Conservation (phyloP, 2,888 invertebrate species). For the Sphinx pinastri region DNA sequence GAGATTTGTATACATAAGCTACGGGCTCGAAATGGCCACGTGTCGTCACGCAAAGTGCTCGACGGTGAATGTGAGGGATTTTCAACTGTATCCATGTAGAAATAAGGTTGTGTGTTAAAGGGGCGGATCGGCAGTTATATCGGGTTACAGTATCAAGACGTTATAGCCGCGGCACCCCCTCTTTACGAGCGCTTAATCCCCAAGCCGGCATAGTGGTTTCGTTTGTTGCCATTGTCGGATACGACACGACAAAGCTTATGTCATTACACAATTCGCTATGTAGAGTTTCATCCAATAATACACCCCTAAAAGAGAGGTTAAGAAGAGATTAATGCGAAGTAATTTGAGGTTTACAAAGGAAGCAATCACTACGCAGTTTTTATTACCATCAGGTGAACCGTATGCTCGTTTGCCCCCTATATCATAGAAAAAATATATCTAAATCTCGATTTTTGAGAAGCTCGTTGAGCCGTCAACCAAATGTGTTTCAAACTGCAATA, state of each 20-base stretch:
- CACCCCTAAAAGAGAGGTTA: too few relatives aligned
- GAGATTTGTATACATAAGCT: background rate
- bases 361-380: too few relatives aligned
- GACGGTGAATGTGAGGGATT: background rate
- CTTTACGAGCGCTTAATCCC: conserved; percentile 80
- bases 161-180: conserved; percentile 71
- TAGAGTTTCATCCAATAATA: background rate
- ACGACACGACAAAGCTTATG: background rate
- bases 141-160: conserved; percentile 70
- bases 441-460: too few relatives aligned
- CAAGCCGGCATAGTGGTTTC: conserved; percentile 48
- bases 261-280: background rate
- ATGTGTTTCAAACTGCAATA: too few relatives aligned
- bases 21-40: conserved; percentile 3
- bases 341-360: too few relatives aligned
- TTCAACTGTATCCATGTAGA: background rate
- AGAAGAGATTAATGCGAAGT: too few relatives aligned
- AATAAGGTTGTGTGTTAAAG: background rate
- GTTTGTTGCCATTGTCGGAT: conserved; percentile 43
- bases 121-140: conserved; percentile 37
- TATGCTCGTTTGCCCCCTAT: too few relatives aligned
- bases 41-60: conserved; percentile 12
- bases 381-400: too few relatives aligned
- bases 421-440: too few relatives aligned
- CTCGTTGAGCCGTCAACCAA: too few relatives aligned